Percentiles rank a stretch among this genome's conserved stretches.
Conservation (phyloP, 2,797 vertebrate species). For the Lepus townsendii region DNA sequence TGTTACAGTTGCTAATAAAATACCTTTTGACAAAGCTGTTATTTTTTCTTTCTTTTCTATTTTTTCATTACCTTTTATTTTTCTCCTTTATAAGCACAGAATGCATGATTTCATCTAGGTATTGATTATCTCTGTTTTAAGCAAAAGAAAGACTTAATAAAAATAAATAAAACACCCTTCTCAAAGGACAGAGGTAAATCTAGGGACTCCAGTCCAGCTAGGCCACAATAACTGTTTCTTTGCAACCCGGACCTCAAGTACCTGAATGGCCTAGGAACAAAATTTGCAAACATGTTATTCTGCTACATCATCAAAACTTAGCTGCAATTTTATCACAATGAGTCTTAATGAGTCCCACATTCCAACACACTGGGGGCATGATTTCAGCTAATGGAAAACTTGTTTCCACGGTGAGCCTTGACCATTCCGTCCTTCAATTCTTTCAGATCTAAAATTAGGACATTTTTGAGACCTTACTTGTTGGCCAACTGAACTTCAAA, state of each 20-base stretch:
- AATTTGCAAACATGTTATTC: not conserved
- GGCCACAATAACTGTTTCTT: fast-evolving
- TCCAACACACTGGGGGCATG: not conserved
- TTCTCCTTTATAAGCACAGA: not conserved
- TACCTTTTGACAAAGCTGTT: not conserved
- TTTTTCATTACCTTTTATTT: conserved; percentile 34
- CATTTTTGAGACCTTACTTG: not conserved
- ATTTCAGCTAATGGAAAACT: not conserved
- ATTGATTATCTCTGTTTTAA: not conserved
- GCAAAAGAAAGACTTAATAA: not conserved
- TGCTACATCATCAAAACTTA: not conserved
- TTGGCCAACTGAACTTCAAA: not conserved
- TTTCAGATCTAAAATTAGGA: conserved; percentile 19
- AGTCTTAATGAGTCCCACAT: not conserved
- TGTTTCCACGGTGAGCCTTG: not conserved
- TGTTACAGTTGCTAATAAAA: conserved; percentile 16
- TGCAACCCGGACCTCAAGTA: not conserved
- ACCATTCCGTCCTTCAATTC: not conserved
- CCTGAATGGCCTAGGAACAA: not conserved
- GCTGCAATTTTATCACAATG: not conserved
- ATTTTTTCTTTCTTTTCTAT: not conserved
- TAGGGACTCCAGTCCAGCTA: not conserved
- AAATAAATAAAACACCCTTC: not conserved
- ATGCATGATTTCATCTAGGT: conserved; percentile 32
- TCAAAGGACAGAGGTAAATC: not conserved